These are phyloP conservation scores for Empidonax traillii DNA, from an alignment of 2,113 vertebrate genomes.

Conservation along the genomic window DNA sequence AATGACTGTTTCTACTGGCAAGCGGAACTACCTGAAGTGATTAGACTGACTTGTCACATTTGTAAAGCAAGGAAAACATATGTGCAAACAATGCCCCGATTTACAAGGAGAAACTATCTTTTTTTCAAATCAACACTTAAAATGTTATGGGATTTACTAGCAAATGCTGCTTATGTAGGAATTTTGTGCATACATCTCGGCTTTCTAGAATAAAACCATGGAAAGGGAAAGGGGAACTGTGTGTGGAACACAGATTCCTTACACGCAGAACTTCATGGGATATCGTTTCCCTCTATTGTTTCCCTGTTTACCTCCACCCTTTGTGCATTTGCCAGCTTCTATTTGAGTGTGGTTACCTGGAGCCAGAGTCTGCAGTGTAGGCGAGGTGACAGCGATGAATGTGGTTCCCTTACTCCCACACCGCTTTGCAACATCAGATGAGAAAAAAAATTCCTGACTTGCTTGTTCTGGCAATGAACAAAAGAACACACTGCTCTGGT, in stretches of 20 bases:
- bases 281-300: slow-evolving; percentile 37
- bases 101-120: neutral
- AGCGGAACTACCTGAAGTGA: neutral
- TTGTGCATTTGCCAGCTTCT: slow-evolving; percentile 34
- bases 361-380: slow-evolving; percentile 7
- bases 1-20: neutral
- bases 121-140: neutral
- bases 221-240: neutral
- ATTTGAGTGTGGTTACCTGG: slow-evolving; percentile 17
- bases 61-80: neutral
- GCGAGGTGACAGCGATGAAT: neutral
- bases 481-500: neutral
- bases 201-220: neutral
- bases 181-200: neutral
- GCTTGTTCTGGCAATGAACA: neutral
- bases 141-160: neutral
- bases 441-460: neutral
- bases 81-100: neutral
- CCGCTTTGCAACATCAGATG: neutral
- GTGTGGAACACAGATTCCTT: neutral
- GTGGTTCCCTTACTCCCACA: slow-evolving; percentile 28
- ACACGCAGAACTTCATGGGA: neutral
- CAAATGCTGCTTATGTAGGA: neutral
- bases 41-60: neutral
- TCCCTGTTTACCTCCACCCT: slow-evolving; percentile 33